Base-by-base conservation (phyloP, 2,888 invertebrate genomes). In the Amaurobius ferox region DNA sequence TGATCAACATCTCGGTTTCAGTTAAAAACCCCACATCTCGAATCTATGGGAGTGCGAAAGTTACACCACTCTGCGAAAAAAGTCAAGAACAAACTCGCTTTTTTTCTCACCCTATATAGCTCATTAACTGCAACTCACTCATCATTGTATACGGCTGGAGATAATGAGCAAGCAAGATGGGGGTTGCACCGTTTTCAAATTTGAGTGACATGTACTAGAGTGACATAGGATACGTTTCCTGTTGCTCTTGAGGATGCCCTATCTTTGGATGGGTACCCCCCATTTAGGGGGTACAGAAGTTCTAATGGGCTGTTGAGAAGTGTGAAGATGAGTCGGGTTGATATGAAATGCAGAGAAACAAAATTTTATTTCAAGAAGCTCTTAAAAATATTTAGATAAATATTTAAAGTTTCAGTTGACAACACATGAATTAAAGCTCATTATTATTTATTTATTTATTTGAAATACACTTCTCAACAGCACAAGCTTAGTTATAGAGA, bases 141-240 rank as follows among this genome's bases (percentile, higher is more conserved):
- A 23, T 23, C 55, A 55, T 55, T 55, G 55, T 55, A 55, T 23
- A 55, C 19, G 6, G 19, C 23, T 23, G 2, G 0, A 23, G 55
- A 55, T 19, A 55, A 23, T 23, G 23, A 23, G 55, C 19, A 23
- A 7, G 6, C 11, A 7, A 44, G 5, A 23, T 23, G 23, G 55
- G 23, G 55, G 19, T 23, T 23, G 55, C 55, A 55, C 19, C 55
- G 55, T 55, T 55, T 55, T 55, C 23, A 55, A 23, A 23, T 23
- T n/a, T 55, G 55, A 55, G 55, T 55, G 55, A 55, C 55, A 23
- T 23, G 55, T 55, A 55, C 55, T 55, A 55, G 55, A 55, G 23
- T 23, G 55, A 23, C 55, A 55, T 23, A 55, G 16, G 55, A 55
- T 55, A 55, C 55, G 55, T 23, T 55, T 55, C 55, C 55, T 55